These are phyloP conservation scores for Philaethria dido DNA, from an alignment of 2,888 invertebrate genomes.

Conservation along the genomic window DNA sequence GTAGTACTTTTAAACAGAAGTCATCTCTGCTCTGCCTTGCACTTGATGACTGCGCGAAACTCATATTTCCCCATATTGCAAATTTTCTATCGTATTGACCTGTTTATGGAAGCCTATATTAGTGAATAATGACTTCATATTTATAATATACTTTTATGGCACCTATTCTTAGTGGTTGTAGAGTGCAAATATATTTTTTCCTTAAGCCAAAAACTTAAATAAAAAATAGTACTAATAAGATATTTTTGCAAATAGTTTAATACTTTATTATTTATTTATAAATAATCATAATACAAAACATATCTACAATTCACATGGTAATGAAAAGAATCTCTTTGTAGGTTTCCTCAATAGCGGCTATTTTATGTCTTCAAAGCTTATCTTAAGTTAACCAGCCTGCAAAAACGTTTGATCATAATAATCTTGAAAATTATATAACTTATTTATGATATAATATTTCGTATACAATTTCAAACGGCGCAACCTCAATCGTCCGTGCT, in stretches of 20 bases:
- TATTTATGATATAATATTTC: conserved; percentile 13
- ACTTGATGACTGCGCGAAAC: not conserved
- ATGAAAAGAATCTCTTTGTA: conserved; percentile 1
- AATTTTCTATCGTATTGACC: not conserved
- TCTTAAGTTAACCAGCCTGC: conserved; percentile 24
- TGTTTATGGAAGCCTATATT: not conserved
- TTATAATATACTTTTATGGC: not conserved
- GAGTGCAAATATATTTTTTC: too few relatives aligned
- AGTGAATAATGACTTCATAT: not conserved
- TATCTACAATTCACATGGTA: not conserved
- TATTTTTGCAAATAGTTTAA: too few relatives aligned
- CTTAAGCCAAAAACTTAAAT: too few relatives aligned
- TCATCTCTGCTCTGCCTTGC: not conserved
- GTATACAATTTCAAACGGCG: conserved; percentile 18
- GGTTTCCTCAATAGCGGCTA: not conserved
- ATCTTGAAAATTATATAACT: conserved; percentile 20
- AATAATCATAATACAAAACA: not conserved
- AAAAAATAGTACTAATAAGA: too few relatives aligned
- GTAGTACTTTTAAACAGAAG: too few relatives aligned
- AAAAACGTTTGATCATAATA: conserved; percentile 24
- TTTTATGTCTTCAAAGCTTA: conserved; percentile 17
- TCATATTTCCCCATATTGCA: not conserved
- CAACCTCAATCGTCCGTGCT: conserved; percentile 30
- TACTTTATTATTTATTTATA: not conserved
- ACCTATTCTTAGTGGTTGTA: not conserved